phyloP scores from a whole-genome alignment of 1,140 invertebrate species.

The Drosophila watanabei region DNA sequence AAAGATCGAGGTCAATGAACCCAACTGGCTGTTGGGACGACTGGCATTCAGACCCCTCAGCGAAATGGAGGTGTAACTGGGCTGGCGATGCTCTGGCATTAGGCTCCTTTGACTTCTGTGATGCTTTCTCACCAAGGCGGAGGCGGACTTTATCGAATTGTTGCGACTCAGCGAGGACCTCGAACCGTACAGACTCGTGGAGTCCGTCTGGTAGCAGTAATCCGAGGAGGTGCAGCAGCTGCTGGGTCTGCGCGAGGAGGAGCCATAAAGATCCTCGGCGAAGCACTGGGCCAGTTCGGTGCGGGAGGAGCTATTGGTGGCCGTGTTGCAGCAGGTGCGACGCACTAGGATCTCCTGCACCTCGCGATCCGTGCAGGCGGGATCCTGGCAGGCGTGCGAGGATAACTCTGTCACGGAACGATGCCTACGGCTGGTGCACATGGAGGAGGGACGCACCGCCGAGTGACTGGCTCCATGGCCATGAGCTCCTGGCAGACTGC shows the following conservation, averaged over 20 bases:
- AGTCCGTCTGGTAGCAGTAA: conserved; percentile 84
- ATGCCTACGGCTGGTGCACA: conserved; percentile 71
- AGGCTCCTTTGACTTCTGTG: conserved; percentile 49
- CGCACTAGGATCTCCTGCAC: conserved; percentile 79
- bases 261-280: conserved; percentile 79
- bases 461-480: conserved; percentile 26
- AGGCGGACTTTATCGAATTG: conserved; percentile 83
- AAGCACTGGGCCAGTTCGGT: conserved; percentile 81
- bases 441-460: conserved; percentile 33
- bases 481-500: conserved; percentile 69
- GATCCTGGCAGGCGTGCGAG: conserved; percentile 74
- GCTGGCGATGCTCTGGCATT: conserved; percentile 69
- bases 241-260: conserved; percentile 67
- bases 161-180: conserved; percentile 80
- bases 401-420: conserved; percentile 80
- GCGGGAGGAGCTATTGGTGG: conserved; percentile 56
- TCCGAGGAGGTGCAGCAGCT: conserved; percentile 84
- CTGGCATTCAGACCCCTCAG: conserved; percentile 74
- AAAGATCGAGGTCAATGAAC: conserved; percentile 83
- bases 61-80: conserved; percentile 81
- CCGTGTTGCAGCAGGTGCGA: conserved; percentile 65
- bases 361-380: conserved; percentile 69
- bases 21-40: conserved; percentile 71
- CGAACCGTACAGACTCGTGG: conserved; percentile 81
- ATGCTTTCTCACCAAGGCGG: conserved; percentile 69